These are phyloP conservation scores for Lapara coniferarum DNA, from an alignment of 2,888 invertebrate genomes.

Conservation along the genomic window DNA sequence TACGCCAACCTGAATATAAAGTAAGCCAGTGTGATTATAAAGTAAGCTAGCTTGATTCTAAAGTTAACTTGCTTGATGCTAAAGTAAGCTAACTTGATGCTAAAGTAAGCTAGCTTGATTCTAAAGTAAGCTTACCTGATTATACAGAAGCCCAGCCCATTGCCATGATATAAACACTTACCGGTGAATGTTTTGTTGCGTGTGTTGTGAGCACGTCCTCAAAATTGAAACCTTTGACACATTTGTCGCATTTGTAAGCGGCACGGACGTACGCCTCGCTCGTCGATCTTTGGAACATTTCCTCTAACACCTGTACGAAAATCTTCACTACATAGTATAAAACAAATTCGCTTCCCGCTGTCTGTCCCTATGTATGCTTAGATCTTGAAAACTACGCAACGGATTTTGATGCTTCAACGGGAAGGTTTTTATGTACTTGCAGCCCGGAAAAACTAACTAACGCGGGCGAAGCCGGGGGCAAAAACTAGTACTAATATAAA, in stretches of 20 bases:
- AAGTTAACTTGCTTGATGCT: too few relatives aligned
- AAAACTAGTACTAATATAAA: not conserved
- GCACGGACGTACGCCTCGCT: conserved; percentile 57
- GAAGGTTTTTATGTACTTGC: too few relatives aligned
- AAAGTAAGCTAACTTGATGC: too few relatives aligned
- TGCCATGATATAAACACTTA: conserved; percentile 37
- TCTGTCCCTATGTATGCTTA: too few relatives aligned
- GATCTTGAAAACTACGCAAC: too few relatives aligned
- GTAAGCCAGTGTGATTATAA: too few relatives aligned
- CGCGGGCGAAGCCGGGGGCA: too few relatives aligned
- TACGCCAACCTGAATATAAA: not conserved
- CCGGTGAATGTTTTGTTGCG: conserved; percentile 65
- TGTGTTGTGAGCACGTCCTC: conserved; percentile 69
- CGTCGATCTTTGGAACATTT: conserved; percentile 53
- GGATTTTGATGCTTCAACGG: too few relatives aligned
- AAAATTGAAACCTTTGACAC: conserved; percentile 75
- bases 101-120: not conserved
- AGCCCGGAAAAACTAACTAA: too few relatives aligned
- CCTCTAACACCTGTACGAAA: conserved; percentile 58
- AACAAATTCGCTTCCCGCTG: too few relatives aligned
- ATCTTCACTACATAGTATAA: too few relatives aligned
- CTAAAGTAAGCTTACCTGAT: not conserved
- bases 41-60: too few relatives aligned
- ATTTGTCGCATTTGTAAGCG: conserved; percentile 66
- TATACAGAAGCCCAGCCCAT: not conserved